These are phyloP conservation scores for Shargacucullia verbasci DNA, from an alignment of 2,888 invertebrate genomes.

Conservation along the genomic window DNA sequence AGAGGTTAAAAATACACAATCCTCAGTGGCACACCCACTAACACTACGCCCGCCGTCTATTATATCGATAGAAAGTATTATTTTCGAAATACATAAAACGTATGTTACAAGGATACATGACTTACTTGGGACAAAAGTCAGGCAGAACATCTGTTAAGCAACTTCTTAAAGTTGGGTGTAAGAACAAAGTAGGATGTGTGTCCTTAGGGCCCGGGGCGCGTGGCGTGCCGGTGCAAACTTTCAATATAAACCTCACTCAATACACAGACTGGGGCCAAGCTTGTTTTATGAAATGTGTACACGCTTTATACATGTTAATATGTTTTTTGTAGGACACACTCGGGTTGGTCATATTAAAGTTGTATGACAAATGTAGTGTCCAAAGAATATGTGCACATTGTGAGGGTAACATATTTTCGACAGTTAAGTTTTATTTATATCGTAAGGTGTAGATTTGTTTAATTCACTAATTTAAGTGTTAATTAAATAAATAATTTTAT, in stretches of 20 bases:
- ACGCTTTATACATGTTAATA: conserved; percentile 27
- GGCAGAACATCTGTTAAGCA: conserved; percentile 83
- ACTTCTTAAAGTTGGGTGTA: conserved; percentile 79
- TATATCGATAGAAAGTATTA: conserved; percentile 45
- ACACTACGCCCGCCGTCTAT: conserved; percentile 15
- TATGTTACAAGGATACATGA: conserved; percentile 69
- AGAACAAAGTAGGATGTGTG: conserved; percentile 81
- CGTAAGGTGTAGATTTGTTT: no score
- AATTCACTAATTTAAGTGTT: no score
- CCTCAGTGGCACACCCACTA: background rate
- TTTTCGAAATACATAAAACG: conserved; percentile 62
- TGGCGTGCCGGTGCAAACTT: conserved; percentile 65
- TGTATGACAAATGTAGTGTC: no score
- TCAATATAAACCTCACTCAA: conserved; percentile 78
- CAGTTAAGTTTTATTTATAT: no score
- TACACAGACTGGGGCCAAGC: conserved; percentile 57
- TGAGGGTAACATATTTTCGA: background rate
- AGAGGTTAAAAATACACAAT: conserved; percentile 1
- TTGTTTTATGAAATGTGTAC: conserved; percentile 54
- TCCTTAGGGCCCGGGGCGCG: conserved; percentile 72
- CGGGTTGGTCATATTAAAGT: no score
- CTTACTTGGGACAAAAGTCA: conserved; percentile 78
- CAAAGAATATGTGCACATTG: no score
- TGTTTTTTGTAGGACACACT: conserved; percentile 4
- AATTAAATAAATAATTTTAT: no score